Percentiles rank a stretch among this genome's conserved stretches.
These are phyloP conservation scores for Iselma pallidipennis DNA, from an alignment of 2,888 invertebrate species.

Conservation along the genomic window DNA sequence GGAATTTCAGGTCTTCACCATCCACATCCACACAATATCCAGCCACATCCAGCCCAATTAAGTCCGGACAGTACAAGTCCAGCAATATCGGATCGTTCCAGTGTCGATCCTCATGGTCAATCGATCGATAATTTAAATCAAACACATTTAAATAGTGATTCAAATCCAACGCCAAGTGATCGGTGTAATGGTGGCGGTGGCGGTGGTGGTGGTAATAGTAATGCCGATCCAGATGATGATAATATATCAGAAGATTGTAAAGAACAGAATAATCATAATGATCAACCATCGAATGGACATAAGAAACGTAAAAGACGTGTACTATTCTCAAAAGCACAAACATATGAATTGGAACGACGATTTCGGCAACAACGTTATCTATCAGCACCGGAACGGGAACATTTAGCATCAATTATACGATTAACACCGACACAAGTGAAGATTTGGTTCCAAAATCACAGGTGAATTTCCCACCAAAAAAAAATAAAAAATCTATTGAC, in stretches of 20 bases:
- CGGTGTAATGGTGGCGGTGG: slow-evolving; percentile 45
- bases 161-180: slow-evolving; percentile 52
- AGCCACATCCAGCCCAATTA: slow-evolving; percentile 59
- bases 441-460: slow-evolving; percentile 99
- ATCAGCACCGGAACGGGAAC: slow-evolving; percentile 97
- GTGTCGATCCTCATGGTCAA: slow-evolving; percentile 37
- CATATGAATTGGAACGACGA: slow-evolving; percentile 91
- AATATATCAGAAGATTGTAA: slow-evolving; percentile 57
- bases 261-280: slow-evolving; percentile 39
- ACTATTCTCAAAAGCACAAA: slow-evolving; percentile 96
- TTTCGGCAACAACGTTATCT: slow-evolving; percentile 96
- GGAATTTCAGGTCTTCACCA: slow-evolving; percentile 12
- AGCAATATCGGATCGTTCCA: slow-evolving; percentile 72
- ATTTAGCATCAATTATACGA: slow-evolving; percentile 91
- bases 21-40: slow-evolving; percentile 18
- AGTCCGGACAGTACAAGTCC: slow-evolving; percentile 88
- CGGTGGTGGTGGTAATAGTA: slow-evolving; percentile 63
- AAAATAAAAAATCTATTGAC: neutral
- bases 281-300: slow-evolving; percentile 58
- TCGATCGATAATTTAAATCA: slow-evolving; percentile 41
- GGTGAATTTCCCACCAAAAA: slow-evolving; percentile 52
- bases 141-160: slow-evolving; percentile 53
- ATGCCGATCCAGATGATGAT: slow-evolving; percentile 65
- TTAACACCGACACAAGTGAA: slow-evolving; percentile 97
- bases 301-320: slow-evolving; percentile 96